Evolutionary conservation across 1,140 invertebrate genomes (phyloP).

Genomic region (Oppia nitens): DNA sequence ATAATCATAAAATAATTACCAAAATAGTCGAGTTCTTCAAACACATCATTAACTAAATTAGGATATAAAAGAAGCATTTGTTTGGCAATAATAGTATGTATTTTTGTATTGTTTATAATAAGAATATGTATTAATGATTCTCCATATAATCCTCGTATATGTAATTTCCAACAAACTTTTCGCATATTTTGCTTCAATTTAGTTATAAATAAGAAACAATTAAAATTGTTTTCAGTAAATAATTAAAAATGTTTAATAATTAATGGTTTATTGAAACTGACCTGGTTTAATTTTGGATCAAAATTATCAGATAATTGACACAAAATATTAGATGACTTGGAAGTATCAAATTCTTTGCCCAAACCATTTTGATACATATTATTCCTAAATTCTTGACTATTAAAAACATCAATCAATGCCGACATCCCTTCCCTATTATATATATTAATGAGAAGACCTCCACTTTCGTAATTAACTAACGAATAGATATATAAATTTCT

Average conservation of each 20-base stretch:
- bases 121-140: constrained; percentile 85
- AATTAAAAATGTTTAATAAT: not conserved
- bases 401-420: not conserved
- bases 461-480: not conserved
- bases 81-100: constrained; percentile 64
- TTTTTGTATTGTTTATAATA: constrained; percentile 80
- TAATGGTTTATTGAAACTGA: not conserved
- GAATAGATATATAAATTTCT: not conserved
- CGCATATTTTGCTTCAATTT: constrained; percentile 30
- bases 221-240: too few relatives aligned
- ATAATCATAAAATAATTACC: constrained; percentile 36
- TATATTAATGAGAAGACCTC: not conserved
- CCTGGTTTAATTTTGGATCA: not conserved
- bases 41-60: constrained; percentile 73
- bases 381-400: not conserved
- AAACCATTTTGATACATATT: not conserved
- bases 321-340: not conserved
- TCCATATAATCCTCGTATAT: constrained; percentile 79
- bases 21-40: constrained; percentile 92
- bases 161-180: constrained; percentile 91
- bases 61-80: constrained; percentile 80
- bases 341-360: not conserved
- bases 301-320: not conserved
- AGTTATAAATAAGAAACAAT: too few relatives aligned
- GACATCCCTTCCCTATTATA: not conserved